These are phyloP conservation scores for Alauda arvensis DNA, from an alignment of 2,797 vertebrate species.

Conservation along the genomic window DNA sequence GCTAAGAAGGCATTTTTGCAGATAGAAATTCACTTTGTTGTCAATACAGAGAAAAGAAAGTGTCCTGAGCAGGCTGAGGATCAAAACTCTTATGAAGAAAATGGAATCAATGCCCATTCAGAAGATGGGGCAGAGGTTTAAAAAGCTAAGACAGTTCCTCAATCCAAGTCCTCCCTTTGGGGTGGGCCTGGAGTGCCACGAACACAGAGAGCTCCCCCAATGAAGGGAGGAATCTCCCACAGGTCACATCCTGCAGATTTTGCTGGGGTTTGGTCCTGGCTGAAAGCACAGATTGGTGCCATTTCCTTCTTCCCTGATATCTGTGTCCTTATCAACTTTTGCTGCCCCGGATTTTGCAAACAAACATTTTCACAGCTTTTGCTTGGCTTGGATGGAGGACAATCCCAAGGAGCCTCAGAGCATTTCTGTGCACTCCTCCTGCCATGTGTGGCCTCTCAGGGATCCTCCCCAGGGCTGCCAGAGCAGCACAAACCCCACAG, in stretches of 20 bases:
- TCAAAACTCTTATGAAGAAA: not conserved
- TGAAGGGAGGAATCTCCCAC: not conserved
- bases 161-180: not conserved
- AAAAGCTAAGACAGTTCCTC: not conserved
- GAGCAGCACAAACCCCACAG: not conserved
- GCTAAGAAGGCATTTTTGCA: not conserved
- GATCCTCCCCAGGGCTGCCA: not conserved
- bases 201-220: not conserved
- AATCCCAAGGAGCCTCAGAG: not conserved
- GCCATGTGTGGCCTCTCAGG: accelerated
- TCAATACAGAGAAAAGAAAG: not conserved
- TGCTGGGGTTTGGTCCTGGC: not conserved
- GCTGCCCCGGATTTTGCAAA: not conserved
- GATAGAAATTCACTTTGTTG: not conserved
- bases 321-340: not conserved
- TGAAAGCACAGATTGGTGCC: not conserved
- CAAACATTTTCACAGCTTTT: not conserved
- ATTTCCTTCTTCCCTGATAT: not conserved
- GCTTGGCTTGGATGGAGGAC: not conserved
- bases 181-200: not conserved
- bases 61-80: not conserved
- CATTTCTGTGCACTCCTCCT: not conserved
- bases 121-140: not conserved
- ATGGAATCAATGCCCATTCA: accelerated
- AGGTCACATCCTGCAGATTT: not conserved